A percentile compares a stretch with the other conserved stretches of the same genome.
phyloP scores from a whole-genome alignment of 2,888 invertebrate species.

The Cactoblastis cactorum region DNA sequence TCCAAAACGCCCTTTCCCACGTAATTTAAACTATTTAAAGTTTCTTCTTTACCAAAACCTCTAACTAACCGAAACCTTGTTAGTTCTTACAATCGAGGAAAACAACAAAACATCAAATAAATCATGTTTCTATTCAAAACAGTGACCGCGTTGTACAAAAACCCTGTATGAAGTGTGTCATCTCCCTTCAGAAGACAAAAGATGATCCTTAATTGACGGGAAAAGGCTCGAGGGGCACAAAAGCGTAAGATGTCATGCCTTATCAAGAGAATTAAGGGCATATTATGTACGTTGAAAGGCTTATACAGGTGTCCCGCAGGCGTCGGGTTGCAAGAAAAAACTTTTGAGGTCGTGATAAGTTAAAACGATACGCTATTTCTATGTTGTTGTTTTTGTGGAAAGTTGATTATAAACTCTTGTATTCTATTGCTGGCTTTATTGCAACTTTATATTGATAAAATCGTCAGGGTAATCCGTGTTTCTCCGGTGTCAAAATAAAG shows the following conservation, averaged over 20 bases:
- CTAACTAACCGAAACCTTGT: conserved; percentile 45
- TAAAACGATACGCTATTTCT: neutral
- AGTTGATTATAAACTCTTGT: too few species aligned
- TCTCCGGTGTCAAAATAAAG: too few species aligned
- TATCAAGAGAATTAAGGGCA: conserved; percentile 76
- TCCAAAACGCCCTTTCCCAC: conserved; percentile 18
- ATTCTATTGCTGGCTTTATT: too few species aligned
- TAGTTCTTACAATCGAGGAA: conserved; percentile 64
- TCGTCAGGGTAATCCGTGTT: too few species aligned
- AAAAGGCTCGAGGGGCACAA: conserved; percentile 58
- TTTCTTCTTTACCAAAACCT: conserved; percentile 46
- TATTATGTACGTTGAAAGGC: conserved; percentile 74
- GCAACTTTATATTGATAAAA: too few species aligned
- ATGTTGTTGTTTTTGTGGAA: neutral
- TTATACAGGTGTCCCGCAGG: conserved; percentile 73
- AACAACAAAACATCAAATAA: conserved; percentile 66
- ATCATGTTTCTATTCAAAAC: conserved; percentile 73
- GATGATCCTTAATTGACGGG: conserved; percentile 64
- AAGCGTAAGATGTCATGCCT: conserved; percentile 73
- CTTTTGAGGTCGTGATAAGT: neutral
- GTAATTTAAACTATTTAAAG: conserved; percentile 24
- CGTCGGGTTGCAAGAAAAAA: conserved; percentile 40
- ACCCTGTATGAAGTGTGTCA: conserved; percentile 61
- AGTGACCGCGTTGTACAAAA: conserved; percentile 48
- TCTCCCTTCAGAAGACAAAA: conserved; percentile 68